Evolutionary conservation across 1,140 invertebrate species (phyloP).

Genomic region (Ceratina australensis): DNA sequence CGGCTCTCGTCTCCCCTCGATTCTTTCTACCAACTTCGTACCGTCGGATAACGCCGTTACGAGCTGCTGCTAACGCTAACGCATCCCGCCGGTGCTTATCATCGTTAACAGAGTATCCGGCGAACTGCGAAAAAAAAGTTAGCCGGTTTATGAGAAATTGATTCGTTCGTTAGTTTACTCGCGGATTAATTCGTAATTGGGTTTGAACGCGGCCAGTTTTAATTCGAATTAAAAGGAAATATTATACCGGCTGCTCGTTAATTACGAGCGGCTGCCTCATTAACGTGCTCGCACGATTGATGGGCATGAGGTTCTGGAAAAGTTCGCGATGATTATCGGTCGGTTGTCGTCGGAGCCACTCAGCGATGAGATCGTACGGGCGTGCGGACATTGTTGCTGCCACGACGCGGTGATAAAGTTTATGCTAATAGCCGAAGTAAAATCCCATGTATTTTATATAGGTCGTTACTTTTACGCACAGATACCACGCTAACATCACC

Average conservation of each 20-base stretch:
- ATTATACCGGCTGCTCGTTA: slow-evolving; percentile 25
- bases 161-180: neutral
- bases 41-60: neutral
- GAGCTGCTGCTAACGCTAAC: neutral
- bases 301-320: neutral
- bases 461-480: neutral
- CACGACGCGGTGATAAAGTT: slow-evolving; percentile 3
- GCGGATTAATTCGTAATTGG: neutral
- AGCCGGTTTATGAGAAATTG: no score
- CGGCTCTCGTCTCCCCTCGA: neutral
- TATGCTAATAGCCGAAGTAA: slow-evolving; percentile 23
- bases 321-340: neutral
- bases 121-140: no score
- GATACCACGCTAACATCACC: neutral
- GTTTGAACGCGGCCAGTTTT: neutral
- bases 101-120: no score
- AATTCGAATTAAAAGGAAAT: slow-evolving; percentile 10
- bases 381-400: neutral
- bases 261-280: slow-evolving; percentile 15
- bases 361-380: neutral
- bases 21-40: no score
- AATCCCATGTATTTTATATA: slow-evolving; percentile 15
- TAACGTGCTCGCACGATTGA: neutral
- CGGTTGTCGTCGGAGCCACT: neutral
- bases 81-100: no score